Evolutionary conservation across 2,113 vertebrate genomes (phyloP), one percentile per base, ranked within the genome.

Genomic region (Malaclemys terrapin): DNA sequence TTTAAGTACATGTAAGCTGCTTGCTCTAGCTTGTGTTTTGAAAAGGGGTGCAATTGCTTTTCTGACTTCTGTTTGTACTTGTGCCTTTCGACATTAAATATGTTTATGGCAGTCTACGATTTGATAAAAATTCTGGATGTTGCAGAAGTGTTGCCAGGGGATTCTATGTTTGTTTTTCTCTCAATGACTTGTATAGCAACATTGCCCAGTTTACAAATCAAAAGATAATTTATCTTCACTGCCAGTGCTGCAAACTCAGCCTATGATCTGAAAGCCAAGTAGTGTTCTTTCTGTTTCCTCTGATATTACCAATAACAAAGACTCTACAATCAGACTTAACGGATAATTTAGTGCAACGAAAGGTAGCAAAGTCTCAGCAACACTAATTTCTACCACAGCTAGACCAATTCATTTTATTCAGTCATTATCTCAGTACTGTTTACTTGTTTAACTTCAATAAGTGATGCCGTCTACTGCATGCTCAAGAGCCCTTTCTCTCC

Each of bases 221-320:
- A 52, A 93, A 35, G 17, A 1, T 12, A 90, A 80, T 90, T 1
- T 50, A 80, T 29, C 57, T 13, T 27, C 27, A 20, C 19, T 62
- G 0, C 25, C 65, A 38, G 38, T 83, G 42, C 22, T 87, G 24
- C 35, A 45, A 38, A 75, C 0, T 0, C 7, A 3, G 14, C 6
- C 50, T 76, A 10, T 91, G 83, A 56, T 47, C 49, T 35, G 50
- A 89, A 86, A 89, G 5, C 19, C 52, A 88, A 69, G 14, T 35
- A 82, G 57, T 47, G n/a, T 35, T 94, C 49, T 53, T 29, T 80
- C 19, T 89, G 31, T 25, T 89, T 7, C 5, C 47, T 29, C 56
- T 53, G 7, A 13, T 56, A 1, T 8, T 50, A 86, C 45, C 75
- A 9, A 1, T 45, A n/a, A 62, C 0, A 0, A 38, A 29, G 81